Evolutionary conservation across 2,888 invertebrate species (phyloP).

Genomic region (Anoplius nigerrimus): DNA sequence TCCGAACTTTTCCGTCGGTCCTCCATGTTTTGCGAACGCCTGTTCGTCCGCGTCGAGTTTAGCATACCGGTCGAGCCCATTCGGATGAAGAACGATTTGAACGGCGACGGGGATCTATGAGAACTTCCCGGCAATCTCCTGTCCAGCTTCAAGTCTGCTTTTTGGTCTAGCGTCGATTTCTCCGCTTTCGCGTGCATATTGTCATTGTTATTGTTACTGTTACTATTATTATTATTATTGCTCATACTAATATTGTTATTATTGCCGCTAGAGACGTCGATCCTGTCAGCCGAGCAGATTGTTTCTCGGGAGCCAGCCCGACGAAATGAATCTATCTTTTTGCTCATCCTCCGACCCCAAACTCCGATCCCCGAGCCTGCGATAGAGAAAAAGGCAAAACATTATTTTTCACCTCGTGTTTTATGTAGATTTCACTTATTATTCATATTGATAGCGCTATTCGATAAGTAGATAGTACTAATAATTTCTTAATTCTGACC

Average conservation of each 20-base stretch:
- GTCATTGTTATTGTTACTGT: constrained; percentile 54
- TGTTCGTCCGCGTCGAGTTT: constrained; percentile 76
- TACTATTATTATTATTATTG: constrained; percentile 52
- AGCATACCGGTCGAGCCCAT: constrained; percentile 88
- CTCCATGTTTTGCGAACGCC: constrained; percentile 74
- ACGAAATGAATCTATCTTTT: constrained; percentile 85
- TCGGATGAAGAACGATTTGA: constrained; percentile 84
- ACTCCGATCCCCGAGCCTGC: constrained; percentile 64
- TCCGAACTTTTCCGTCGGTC: constrained; percentile 75
- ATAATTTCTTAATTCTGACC: too few relatives aligned
- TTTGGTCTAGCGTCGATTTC: constrained; percentile 53
- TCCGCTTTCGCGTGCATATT: constrained; percentile 45
- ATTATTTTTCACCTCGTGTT: not conserved
- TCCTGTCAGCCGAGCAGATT: constrained; percentile 71
- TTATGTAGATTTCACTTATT: too few relatives aligned
- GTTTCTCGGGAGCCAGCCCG: constrained; percentile 81
- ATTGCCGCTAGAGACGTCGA: constrained; percentile 62
- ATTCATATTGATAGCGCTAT: too few relatives aligned
- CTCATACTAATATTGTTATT: constrained; percentile 55
- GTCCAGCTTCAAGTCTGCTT: constrained; percentile 53
- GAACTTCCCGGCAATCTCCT: constrained; percentile 72
- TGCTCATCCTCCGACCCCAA: constrained; percentile 88
- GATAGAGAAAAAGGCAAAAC: not conserved
- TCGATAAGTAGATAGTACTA: too few relatives aligned
- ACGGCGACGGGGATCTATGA: constrained; percentile 80